Conservation (phyloP, 2,113 vertebrate species). For the Poeciliopsis retropinna region DNA sequence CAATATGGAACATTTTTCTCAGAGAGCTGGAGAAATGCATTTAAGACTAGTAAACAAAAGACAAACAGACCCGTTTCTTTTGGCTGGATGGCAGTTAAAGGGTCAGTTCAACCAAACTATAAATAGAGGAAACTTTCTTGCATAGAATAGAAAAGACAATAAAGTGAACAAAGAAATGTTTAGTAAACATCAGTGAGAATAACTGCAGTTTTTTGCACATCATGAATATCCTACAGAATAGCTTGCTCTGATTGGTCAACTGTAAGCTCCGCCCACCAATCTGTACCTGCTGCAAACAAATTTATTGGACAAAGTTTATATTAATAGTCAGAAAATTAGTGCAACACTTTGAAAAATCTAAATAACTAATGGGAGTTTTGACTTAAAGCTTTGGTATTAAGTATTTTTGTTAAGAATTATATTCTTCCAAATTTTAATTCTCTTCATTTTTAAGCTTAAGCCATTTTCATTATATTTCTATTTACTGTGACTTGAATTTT, state of each 20-base stretch:
- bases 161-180: neutral
- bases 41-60: conserved; percentile 22
- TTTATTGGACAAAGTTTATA: too few relatives aligned
- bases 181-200: too few relatives aligned
- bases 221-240: too few relatives aligned
- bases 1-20: neutral
- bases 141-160: neutral
- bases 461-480: neutral
- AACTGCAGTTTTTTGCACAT: too few relatives aligned
- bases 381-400: neutral
- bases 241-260: neutral
- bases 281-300: neutral
- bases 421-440: neutral
- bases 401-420: conserved; percentile 8
- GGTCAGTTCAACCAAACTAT: conserved; percentile 40
- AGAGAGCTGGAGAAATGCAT: conserved; percentile 19
- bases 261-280: neutral
- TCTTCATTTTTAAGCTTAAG: neutral
- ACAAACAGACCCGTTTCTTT: conserved; percentile 19
- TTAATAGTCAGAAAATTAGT: too few relatives aligned
- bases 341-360: neutral
- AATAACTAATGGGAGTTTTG: neutral
- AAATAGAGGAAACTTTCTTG: neutral
- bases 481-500: neutral
- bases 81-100: conserved; percentile 30